A percentile compares a stretch with the other conserved stretches of the same genome.
phyloP scores from a whole-genome alignment of 2,113 vertebrate genomes.

The Sapayoa aenigma region DNA sequence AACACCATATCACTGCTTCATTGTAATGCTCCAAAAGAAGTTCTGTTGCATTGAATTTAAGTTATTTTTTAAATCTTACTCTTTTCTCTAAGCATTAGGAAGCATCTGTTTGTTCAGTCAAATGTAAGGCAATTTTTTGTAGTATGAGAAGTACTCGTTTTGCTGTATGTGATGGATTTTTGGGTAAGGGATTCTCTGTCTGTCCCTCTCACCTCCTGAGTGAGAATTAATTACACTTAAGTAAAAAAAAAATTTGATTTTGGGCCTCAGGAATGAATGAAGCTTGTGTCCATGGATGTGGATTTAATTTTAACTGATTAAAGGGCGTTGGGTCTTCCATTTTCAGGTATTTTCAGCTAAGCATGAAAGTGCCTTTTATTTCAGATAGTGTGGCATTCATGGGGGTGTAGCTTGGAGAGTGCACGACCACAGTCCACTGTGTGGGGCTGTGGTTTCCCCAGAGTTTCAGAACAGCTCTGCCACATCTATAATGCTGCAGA shows the following conservation, averaged over 20 bases:
- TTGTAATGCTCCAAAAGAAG: background rate
- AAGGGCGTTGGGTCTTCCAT: constrained; percentile 44
- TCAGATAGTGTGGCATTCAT: constrained; percentile 58
- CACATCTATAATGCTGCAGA: constrained; percentile 9
- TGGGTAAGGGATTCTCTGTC: background rate
- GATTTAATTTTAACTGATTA: constrained; percentile 6
- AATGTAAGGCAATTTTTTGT: background rate
- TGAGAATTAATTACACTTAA: background rate
- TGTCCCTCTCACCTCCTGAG: background rate
- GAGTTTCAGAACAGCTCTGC: constrained; percentile 23
- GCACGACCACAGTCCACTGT: background rate
- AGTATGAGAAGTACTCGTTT: background rate
- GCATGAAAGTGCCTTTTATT: constrained; percentile 64
- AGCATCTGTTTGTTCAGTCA: background rate
- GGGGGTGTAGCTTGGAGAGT: constrained; percentile 28
- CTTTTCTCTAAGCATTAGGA: background rate
- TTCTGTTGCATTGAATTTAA: background rate
- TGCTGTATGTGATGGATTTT: background rate
- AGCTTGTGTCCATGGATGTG: background rate
- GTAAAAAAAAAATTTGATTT: background rate
- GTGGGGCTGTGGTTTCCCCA: constrained; percentile 58
- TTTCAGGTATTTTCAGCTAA: constrained; percentile 56
- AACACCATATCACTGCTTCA: background rate
- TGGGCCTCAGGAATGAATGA: background rate
- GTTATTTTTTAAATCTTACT: background rate